Percentiles rank a stretch among this genome's conserved stretches.
phyloP scores from a whole-genome alignment of 1,140 invertebrate genomes.

The Planococcus citri region DNA sequence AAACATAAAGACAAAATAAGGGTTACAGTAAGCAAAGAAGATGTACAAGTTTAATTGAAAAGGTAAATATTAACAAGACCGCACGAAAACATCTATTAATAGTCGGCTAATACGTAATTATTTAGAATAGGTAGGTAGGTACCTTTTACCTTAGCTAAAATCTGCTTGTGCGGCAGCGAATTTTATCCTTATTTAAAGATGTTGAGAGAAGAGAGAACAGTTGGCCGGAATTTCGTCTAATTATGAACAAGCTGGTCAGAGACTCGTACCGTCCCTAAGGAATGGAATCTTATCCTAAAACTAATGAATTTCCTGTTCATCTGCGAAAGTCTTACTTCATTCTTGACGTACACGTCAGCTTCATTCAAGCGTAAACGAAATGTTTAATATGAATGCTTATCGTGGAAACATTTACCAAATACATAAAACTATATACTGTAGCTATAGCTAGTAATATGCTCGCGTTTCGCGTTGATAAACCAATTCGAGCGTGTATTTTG shows the following conservation, averaged over 20 bases:
- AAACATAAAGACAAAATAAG: no score
- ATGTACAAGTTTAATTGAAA: background rate
- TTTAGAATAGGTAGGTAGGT: background rate
- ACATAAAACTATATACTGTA: no score
- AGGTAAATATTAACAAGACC: background rate
- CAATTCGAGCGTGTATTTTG: no score
- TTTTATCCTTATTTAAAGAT: slow-evolving; percentile 1
- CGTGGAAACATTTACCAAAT: no score
- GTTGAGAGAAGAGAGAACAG: background rate
- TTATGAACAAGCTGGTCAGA: slow-evolving; percentile 1
- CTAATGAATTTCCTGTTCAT: slow-evolving; percentile 3
- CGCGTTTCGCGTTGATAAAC: no score
- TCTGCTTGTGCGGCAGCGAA: background rate
- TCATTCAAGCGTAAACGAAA: slow-evolving; percentile 1
- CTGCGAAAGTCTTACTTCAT: background rate
- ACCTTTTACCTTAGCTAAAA: slow-evolving; percentile 1
- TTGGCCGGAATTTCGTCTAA: background rate
- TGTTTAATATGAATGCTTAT: background rate
- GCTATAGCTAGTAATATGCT: no score
- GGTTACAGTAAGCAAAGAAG: no score
- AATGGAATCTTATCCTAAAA: background rate
- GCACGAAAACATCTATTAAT: no score
- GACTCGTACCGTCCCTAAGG: background rate
- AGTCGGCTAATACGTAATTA: background rate
- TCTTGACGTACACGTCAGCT: background rate